These are phyloP conservation scores for Oncorhynchus masou DNA, from an alignment of 2,113 vertebrate species.

Conservation along the genomic window DNA sequence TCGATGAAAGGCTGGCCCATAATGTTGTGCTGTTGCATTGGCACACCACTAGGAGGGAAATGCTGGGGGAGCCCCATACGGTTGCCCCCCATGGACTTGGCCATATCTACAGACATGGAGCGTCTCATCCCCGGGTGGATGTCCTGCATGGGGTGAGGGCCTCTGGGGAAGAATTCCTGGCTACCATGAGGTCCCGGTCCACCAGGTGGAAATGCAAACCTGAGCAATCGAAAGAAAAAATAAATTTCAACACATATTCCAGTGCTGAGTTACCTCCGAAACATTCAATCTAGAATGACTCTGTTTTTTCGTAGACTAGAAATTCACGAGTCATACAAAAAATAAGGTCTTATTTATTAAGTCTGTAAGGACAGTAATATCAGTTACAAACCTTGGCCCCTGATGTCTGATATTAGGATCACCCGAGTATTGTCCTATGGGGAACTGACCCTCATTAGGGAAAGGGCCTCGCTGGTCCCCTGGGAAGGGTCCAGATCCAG, in stretches of 20 bases:
- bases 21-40: conserved; percentile 90
- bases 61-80: conserved; percentile 78
- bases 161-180: conserved; percentile 84
- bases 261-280: too few relatives aligned
- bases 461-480: conserved; percentile 82
- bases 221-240: conserved; percentile 39
- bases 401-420: conserved; percentile 83
- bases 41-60: conserved; percentile 80
- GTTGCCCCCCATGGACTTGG: conserved; percentile 74
- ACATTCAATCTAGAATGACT: background rate
- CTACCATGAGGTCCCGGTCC: conserved; percentile 74
- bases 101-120: conserved; percentile 83
- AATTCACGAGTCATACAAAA: too few relatives aligned
- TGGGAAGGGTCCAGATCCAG: conserved; percentile 70
- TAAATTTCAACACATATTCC: too few relatives aligned
- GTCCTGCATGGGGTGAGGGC: conserved; percentile 83
- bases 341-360: too few relatives aligned
- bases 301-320: too few relatives aligned
- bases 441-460: conserved; percentile 81
- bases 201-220: conserved; percentile 83
- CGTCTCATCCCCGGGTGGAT: conserved; percentile 84
- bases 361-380: too few relatives aligned
- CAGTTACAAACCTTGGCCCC: conserved; percentile 80
- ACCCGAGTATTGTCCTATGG: conserved; percentile 76
- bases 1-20: conserved; percentile 94